Conservation (phyloP, 2,797 vertebrate species). For the Ctenochaetus hawaiiensis region DNA sequence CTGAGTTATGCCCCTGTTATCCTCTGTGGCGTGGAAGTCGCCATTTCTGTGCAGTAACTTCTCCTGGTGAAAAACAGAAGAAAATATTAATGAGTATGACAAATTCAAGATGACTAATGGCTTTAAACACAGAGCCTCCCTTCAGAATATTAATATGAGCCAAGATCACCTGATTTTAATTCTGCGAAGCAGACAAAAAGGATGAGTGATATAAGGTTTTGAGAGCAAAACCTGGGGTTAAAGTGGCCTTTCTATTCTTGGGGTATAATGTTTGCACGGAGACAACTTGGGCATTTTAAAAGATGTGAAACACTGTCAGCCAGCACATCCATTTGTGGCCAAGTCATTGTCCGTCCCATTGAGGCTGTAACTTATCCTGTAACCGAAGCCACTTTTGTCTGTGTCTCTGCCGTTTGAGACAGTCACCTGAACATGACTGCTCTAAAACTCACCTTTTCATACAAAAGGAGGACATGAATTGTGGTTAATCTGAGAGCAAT, state of each 20-base stretch:
- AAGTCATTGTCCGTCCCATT: conserved; percentile 80
- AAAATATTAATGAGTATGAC: conserved; percentile 23
- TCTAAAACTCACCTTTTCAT: conserved; percentile 81
- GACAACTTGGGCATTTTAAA: conserved; percentile 76
- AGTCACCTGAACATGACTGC: conserved; percentile 76
- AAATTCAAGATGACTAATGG: conserved; percentile 13
- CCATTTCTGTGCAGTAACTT: conserved; percentile 86
- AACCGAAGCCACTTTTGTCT: conserved; percentile 84
- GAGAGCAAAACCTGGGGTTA: conserved; percentile 58
- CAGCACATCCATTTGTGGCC: conserved; percentile 70
- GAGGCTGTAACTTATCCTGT: conserved; percentile 80
- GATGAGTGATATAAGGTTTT: conserved; percentile 51
- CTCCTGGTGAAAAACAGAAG: conserved; percentile 82
- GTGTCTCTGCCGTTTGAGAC: conserved; percentile 69
- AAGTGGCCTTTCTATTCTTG: conserved; percentile 69
- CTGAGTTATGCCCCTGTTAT: conserved; percentile 85
- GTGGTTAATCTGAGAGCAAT: conserved; percentile 75
- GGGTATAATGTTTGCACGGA: conserved; percentile 76
- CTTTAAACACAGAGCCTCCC: conserved; percentile 6
- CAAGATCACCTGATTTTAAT: conserved; percentile 34
- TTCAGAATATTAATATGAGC: conserved; percentile 29
- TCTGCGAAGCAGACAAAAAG: conserved; percentile 38
- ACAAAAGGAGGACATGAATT: conserved; percentile 78
- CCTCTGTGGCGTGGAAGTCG: conserved; percentile 84
- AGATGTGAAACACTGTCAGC: conserved; percentile 66